A percentile compares a stretch with the other conserved stretches of the same genome.
Evolutionary conservation across 2,797 vertebrate genomes (phyloP).

Genomic region (Molossus molossus): DNA sequence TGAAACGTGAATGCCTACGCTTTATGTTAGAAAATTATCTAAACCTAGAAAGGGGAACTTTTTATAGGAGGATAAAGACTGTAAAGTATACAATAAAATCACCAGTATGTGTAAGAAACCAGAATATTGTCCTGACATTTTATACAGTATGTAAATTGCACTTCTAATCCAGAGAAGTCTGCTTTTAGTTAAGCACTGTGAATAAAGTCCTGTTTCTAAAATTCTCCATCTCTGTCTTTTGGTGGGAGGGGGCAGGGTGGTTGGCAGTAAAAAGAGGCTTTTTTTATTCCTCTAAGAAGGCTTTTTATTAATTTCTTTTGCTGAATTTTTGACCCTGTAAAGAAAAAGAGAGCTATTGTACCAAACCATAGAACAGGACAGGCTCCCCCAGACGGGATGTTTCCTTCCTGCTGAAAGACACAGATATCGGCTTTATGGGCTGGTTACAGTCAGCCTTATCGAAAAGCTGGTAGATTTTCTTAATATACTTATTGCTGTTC

Average conservation of each 20-base stretch:
- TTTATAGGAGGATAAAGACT: conserved; percentile 67
- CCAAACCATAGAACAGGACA: background rate
- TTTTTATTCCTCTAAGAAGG: conserved; percentile 49
- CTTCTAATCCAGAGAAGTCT: conserved; percentile 63
- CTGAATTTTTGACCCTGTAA: conserved; percentile 80
- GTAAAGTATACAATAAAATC: conserved; percentile 64
- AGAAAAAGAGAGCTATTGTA: conserved; percentile 80
- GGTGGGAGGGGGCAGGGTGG: background rate
- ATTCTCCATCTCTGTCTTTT: conserved; percentile 32
- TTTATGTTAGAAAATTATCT: conserved; percentile 68
- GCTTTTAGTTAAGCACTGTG: conserved; percentile 69
- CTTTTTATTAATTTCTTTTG: conserved; percentile 81
- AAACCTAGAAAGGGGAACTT: conserved; percentile 68
- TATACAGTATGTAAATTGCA: conserved; percentile 43
- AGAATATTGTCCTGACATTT: conserved; percentile 70
- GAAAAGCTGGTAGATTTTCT: conserved; percentile 84
- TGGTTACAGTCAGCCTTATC: conserved; percentile 85
- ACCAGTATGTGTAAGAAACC: conserved; percentile 54
- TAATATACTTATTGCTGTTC: conserved; percentile 83
- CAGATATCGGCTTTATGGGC: conserved; percentile 80
- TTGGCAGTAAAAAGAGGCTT: background rate
- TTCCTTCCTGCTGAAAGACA: conserved; percentile 84
- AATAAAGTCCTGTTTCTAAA: conserved; percentile 71
- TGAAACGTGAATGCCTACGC: conserved; percentile 35
- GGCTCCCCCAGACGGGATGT: conserved; percentile 63